A percentile compares a stretch with the other conserved stretches of the same genome.
These are phyloP conservation scores for Myiotriccus ornatus DNA, from an alignment of 2,797 vertebrate genomes.

Conservation along the genomic window DNA sequence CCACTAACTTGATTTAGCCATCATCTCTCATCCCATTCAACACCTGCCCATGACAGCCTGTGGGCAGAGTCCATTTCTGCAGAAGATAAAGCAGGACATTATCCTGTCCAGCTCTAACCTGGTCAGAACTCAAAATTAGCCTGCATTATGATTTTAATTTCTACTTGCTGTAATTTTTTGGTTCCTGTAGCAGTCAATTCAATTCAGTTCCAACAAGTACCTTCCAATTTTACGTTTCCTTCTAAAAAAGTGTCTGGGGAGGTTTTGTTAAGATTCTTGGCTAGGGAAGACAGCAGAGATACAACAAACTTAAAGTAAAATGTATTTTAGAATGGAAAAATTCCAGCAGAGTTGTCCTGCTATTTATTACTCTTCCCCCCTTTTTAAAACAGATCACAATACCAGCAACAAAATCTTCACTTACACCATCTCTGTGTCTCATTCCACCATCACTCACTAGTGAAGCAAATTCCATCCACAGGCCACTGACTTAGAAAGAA, in stretches of 20 bases:
- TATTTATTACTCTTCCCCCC: neutral
- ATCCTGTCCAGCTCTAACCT: neutral
- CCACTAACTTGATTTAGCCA: neutral
- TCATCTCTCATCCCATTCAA: neutral
- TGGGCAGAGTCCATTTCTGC: neutral
- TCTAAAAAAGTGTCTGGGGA: neutral
- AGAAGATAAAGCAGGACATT: neutral
- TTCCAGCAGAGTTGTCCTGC: neutral
- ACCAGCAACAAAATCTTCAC: neutral
- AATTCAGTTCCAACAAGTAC: neutral
- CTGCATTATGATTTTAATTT: fast-evolving
- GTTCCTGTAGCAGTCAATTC: neutral
- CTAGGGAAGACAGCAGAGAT: neutral
- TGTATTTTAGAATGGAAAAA: neutral
- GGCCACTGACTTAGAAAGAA: neutral
- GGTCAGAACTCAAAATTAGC: neutral
- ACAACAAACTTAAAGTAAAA: neutral
- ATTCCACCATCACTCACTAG: neutral
- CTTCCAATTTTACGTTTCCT: neutral
- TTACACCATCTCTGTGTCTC: fast-evolving
- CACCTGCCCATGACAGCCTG: neutral
- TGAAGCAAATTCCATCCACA: neutral
- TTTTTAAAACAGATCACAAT: neutral
- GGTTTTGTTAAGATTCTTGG: neutral
- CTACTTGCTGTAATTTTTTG: neutral